A percentile compares a stretch with the other conserved stretches of the same genome.
Evolutionary conservation across 2,113 vertebrate species (phyloP).

Genomic region (Ammodytes dubius): DNA sequence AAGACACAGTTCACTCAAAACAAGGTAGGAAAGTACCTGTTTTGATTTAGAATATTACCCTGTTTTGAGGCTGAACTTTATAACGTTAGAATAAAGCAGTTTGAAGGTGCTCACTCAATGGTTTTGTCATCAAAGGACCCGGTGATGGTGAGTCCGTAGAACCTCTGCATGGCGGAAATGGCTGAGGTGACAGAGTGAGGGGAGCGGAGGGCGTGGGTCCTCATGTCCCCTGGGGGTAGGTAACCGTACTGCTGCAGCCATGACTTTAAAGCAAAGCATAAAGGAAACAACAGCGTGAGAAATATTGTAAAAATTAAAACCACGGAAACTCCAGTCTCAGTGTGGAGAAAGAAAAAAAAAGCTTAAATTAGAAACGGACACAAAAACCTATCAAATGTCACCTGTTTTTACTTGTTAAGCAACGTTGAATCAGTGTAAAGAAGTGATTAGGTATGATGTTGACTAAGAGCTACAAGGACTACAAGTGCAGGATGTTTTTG

Average conservation of each 20-base stretch:
- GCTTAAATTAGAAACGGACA: conserved; percentile 17
- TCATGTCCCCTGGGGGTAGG: conserved; percentile 92
- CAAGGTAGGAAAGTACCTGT: neutral
- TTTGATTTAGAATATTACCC: neutral
- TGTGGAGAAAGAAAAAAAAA: neutral
- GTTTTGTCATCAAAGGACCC: conserved; percentile 87
- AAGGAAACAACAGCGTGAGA: conserved; percentile 1
- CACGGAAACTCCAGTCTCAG: conserved; percentile 10
- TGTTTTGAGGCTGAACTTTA: neutral
- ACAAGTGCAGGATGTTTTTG: conserved; percentile 48
- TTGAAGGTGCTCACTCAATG: conserved; percentile 81
- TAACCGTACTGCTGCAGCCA: conserved; percentile 96
- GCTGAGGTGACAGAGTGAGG: conserved; percentile 90
- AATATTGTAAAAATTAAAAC: conserved; percentile 1
- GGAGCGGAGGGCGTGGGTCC: conserved; percentile 89
- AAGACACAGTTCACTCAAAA: conserved; percentile 17
- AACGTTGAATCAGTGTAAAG: neutral
- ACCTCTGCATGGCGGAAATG: conserved; percentile 91
- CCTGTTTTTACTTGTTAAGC: conserved; percentile 21
- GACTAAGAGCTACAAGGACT: neutral
- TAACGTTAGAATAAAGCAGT: neutral
- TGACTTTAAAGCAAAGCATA: conserved; percentile 77
- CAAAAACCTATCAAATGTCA: neutral
- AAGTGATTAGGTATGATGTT: conserved; percentile 4
- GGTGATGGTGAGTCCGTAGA: conserved; percentile 90